Evolutionary conservation across 2,113 vertebrate genomes (phyloP).

Genomic region (Cottus gobio): DNA sequence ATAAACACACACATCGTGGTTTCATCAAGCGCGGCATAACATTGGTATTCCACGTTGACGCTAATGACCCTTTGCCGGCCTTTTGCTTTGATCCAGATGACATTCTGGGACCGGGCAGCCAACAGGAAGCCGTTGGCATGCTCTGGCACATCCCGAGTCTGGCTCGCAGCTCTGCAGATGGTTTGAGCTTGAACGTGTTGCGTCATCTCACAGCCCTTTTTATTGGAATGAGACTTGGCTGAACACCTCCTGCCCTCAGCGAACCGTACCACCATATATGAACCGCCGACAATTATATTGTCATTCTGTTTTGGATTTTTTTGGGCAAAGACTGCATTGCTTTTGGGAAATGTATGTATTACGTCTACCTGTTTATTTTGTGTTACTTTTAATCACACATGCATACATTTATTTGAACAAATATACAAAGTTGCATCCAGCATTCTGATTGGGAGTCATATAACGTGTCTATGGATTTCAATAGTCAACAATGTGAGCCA

Average conservation of each 20-base stretch:
- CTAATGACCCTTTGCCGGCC: slow-evolving; percentile 41
- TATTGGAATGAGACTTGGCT: slow-evolving; percentile 67
- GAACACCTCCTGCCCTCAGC: slow-evolving; percentile 58
- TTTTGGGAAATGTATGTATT: neutral
- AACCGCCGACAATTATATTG: slow-evolving; percentile 6
- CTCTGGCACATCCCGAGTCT: slow-evolving; percentile 53
- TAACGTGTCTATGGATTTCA: neutral
- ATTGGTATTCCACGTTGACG: slow-evolving; percentile 21
- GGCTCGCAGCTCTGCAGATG: slow-evolving; percentile 61
- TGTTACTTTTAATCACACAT: neutral
- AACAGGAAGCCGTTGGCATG: slow-evolving; percentile 60
- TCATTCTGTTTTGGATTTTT: slow-evolving; percentile 21
- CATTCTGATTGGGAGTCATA: neutral
- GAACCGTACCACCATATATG: neutral
- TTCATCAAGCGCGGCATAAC: slow-evolving; percentile 29
- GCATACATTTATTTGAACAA: slow-evolving; percentile 10
- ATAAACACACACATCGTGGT: slow-evolving; percentile 40
- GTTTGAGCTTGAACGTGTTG: slow-evolving; percentile 61
- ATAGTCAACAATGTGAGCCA: slow-evolving; percentile 1
- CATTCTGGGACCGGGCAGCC: slow-evolving; percentile 41
- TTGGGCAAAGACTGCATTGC: neutral
- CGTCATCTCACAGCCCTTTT: slow-evolving; percentile 61
- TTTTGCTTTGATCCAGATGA: slow-evolving; percentile 35
- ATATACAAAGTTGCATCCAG: neutral
- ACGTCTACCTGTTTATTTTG: neutral